Base-by-base conservation (phyloP, 2,888 invertebrate genomes). In the Drosophila mimica region DNA sequence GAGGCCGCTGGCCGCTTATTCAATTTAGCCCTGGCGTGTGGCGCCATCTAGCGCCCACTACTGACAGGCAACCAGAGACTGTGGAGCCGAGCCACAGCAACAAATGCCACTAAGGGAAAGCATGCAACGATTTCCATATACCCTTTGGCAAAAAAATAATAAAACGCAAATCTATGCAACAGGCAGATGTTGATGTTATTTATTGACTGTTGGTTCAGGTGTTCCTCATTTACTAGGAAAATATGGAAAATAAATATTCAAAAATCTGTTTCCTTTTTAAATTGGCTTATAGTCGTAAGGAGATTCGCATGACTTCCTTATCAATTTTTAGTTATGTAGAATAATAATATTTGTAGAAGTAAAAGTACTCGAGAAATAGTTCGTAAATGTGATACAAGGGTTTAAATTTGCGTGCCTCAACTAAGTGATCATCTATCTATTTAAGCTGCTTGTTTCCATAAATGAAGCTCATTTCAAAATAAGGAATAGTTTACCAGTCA, bases 21-120 rank as follows among this genome's bases (percentile, higher is more conserved):
- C 85, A 85, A 88, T 86, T 86, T 85, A 76, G 75, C 76, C 74
- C 75, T 79, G 80, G 77, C 82, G 82, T 83, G 79, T 88, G 88
- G 88, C 88, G 89, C 88, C 88, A 84, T 79, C 83, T 85, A 88
- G 74, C 79, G 88, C 82, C 83, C 83, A 83, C 74, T 70, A 67
- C 60, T 60, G 65, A 34, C 73, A 74, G 33, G 17, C 69, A 66
- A 20, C 70, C 69, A 69, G 60, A 46, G 46, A 30, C 70, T 66
- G 62, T 57, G 51, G 60, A 75, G 56, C 56, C 57, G 53, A 75
- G 56, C 62, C 65, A 65, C 56, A 65, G 61, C 62, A 76, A 62
- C 61, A 74, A 70, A 58, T 46, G 53, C 36, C 52, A 40, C 30
- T 33, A 54, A 51, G 34, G 7, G 28, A 30, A 40, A 61, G 53